Evolutionary conservation across 1,140 invertebrate genomes (phyloP), one percentile per base, ranked within the genome.

Genomic region (Stratiolaelaps scimitus): DNA sequence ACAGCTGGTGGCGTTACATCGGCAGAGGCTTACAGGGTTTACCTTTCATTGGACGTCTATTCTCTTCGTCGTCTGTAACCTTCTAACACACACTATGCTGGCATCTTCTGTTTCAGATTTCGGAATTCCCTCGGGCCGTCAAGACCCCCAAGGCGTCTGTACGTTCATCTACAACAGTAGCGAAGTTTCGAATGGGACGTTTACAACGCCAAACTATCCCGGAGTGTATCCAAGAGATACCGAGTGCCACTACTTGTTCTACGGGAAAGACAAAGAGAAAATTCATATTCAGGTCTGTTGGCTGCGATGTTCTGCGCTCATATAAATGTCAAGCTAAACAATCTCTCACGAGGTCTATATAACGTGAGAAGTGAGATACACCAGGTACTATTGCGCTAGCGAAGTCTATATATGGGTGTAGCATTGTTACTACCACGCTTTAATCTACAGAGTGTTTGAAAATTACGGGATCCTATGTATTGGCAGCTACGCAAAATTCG

Each of bases 231-330:
- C 91, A 0, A 79, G 89, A 68, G 85, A 92, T 74, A 89, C 90
- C 0, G 88, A 92, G 73, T 95, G 92, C 74, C 87, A 94, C 78
- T 96, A 93, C 75, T 89, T 90, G 74, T 95, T 96, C 76, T 83
- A 91, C 72, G 92, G 89, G 15, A 80, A 81, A 23, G 78, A 78
- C 60, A 83, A 84, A 65, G 88, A 95, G 73, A 84, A 84, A 70
- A 84, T 95, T 48, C 84, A 85, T 70, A 81, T 96, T 60, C 53
- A 60, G 53, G 53, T 60, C 53, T 17, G 53, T 29, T 60, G 53
- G 23, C 1, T 60, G 53, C 10, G 10, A 40, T 40, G 5, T 4
- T 40, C 10, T 4, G 34, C 10, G 34, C 34, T 10, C 34, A 40
- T 10, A 40, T 40, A 6, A 40, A 40, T 40, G 4, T 40, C 34